These are phyloP conservation scores for Eretmochelys imbricata DNA, from an alignment of 2,113 vertebrate species.

Conservation along the genomic window DNA sequence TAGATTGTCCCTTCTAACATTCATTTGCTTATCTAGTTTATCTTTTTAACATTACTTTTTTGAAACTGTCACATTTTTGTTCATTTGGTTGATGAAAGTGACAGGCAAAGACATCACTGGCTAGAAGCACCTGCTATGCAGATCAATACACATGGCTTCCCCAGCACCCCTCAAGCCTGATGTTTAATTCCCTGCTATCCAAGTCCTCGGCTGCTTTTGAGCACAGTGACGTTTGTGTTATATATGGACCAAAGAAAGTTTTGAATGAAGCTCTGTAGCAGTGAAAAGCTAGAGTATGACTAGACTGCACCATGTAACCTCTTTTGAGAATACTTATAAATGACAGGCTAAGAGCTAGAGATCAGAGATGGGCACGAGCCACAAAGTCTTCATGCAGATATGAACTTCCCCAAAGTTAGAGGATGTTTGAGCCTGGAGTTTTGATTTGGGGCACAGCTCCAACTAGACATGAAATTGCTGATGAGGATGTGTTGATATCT, in stretches of 20 bases:
- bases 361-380: not conserved
- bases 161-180: not conserved
- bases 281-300: not conserved
- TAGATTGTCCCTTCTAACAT: not conserved
- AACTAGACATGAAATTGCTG: not conserved
- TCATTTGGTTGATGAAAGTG: not conserved
- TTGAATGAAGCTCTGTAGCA: not conserved
- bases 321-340: not conserved
- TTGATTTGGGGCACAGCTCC: not conserved
- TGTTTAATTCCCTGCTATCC: not conserved
- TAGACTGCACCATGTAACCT: not conserved
- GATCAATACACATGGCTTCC: not conserved
- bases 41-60: not conserved
- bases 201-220: not conserved
- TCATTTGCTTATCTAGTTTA: not conserved
- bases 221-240: not conserved
- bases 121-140: no score
- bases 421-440: not conserved
- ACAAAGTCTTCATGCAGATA: not conserved
- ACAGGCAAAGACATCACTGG: not conserved
- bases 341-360: no score
- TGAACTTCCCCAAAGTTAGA: not conserved
- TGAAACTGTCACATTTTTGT: not conserved
- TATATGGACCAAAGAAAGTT: not conserved
- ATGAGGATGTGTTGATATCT: not conserved